Percentiles rank a stretch among this genome's conserved stretches.
Evolutionary conservation across 2,888 invertebrate species (phyloP).

Genomic region (Incurvaria masculella): DNA sequence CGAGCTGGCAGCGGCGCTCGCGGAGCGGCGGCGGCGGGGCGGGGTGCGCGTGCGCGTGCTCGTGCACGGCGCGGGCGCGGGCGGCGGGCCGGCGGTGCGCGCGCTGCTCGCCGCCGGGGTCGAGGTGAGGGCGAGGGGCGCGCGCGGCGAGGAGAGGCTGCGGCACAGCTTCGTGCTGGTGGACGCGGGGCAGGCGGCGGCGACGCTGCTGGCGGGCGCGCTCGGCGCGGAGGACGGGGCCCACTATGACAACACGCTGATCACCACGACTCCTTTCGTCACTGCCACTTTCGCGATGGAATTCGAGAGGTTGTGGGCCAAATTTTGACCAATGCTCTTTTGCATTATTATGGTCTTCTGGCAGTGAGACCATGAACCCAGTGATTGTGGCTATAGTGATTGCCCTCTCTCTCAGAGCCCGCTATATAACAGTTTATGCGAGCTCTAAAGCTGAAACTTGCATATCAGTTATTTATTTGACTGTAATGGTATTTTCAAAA

Average conservation of each 20-base stretch:
- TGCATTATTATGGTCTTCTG: too few species aligned
- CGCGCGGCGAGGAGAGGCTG: slow-evolving; percentile 23
- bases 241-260: slow-evolving; percentile 27
- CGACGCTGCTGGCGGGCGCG: slow-evolving; percentile 21
- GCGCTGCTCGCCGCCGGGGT: slow-evolving; percentile 19
- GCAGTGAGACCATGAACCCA: too few species aligned
- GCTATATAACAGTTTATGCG: too few species aligned
- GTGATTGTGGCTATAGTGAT: too few species aligned
- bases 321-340: too few species aligned
- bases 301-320: slow-evolving; percentile 33
- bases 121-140: slow-evolving; percentile 30
- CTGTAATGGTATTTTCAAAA: too few species aligned
- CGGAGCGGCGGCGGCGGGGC: slow-evolving; percentile 23
- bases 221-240: slow-evolving; percentile 25
- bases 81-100: slow-evolving; percentile 20
- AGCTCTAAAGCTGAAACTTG: too few species aligned
- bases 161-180: slow-evolving; percentile 36
- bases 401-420: too few species aligned
- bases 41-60: slow-evolving; percentile 26
- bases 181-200: slow-evolving; percentile 21
- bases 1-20: slow-evolving; percentile 21
- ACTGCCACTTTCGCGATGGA: slow-evolving; percentile 26
- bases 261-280: slow-evolving; percentile 28
- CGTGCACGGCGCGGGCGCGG: slow-evolving; percentile 25
- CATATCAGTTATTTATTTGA: too few species aligned